Evolutionary conservation across 2,888 invertebrate genomes (phyloP).

Genomic region (Drosophila borborema): DNA sequence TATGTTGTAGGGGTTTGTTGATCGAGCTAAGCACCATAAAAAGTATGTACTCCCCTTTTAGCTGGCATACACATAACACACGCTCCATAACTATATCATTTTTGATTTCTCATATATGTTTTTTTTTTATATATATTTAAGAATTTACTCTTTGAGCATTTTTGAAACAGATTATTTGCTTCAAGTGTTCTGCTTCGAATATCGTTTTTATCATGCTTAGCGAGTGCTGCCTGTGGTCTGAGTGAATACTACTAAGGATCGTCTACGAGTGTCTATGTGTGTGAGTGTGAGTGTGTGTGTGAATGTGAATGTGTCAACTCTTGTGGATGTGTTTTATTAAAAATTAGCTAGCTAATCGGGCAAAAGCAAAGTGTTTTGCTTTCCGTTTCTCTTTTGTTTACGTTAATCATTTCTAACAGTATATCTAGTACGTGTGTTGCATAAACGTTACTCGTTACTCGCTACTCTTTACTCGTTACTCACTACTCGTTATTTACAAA

Average conservation of each 20-base stretch:
- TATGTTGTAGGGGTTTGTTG: conserved; percentile 21
- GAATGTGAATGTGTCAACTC: conserved; percentile 20
- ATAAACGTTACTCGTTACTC: conserved; percentile 19
- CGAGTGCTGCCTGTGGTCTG: conserved; percentile 47
- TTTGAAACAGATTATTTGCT: conserved; percentile 18
- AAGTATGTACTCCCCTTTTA: conserved; percentile 47
- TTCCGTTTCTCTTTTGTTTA: background rate
- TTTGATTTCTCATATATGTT: conserved; percentile 14
- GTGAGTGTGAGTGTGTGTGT: conserved; percentile 9
- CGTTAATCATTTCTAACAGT: conserved; percentile 18
- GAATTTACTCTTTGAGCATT: conserved; percentile 33
- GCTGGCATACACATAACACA: conserved; percentile 46
- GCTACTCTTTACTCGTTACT: conserved; percentile 21
- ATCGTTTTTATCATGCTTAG: conserved; percentile 22
- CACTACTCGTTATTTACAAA: conserved; percentile 54
- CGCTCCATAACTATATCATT: conserved; percentile 15
- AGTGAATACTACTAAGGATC: conserved; percentile 46
- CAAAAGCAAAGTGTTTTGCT: conserved; percentile 10
- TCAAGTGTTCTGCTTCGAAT: conserved; percentile 12
- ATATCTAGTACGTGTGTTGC: conserved; percentile 17
- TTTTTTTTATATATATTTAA: conserved; percentile 2
- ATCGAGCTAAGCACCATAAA: conserved; percentile 76
- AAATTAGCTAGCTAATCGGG: conserved; percentile 59
- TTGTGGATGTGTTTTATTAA: conserved; percentile 31
- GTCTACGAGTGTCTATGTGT: conserved; percentile 33